Evolutionary conservation across 2,113 vertebrate genomes (phyloP).

Genomic region (Poeciliopsis occidentalis): DNA sequence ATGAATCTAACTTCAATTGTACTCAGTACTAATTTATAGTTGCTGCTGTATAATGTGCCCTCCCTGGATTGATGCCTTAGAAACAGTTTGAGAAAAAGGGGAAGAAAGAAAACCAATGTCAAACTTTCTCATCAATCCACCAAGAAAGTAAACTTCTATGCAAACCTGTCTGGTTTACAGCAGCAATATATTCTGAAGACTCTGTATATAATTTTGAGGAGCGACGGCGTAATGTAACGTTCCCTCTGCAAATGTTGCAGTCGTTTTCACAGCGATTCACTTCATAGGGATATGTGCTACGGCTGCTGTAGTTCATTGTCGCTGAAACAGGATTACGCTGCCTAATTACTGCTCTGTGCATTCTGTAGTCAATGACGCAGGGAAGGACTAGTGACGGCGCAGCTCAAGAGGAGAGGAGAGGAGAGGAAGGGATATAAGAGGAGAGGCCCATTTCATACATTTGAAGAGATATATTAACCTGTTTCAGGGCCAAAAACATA

Average conservation of each 20-base stretch:
- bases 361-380: constrained; percentile 34
- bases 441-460: constrained; percentile 4
- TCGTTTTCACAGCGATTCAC: constrained; percentile 55
- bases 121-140: constrained; percentile 32
- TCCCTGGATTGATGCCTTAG: not conserved
- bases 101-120: constrained; percentile 5
- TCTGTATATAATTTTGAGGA: constrained; percentile 35
- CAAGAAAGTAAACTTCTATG: constrained; percentile 44
- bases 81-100: constrained; percentile 10
- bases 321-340: constrained; percentile 52
- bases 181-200: constrained; percentile 30
- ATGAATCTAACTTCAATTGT: no score
- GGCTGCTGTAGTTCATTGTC: constrained; percentile 56
- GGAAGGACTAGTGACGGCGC: constrained; percentile 1
- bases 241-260: constrained; percentile 48
- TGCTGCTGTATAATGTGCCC: not conserved
- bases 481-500: constrained; percentile 33
- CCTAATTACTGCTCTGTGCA: constrained; percentile 55
- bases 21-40: not conserved
- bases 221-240: constrained; percentile 15
- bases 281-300: constrained; percentile 55
- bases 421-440: no score
- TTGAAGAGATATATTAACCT: constrained; percentile 22
- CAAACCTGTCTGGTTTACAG: constrained; percentile 24
- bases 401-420: constrained; percentile 5